Percentiles rank a stretch among this genome's conserved stretches.
phyloP scores from a whole-genome alignment of 1,140 invertebrate species.

The Achatina immaculata region DNA sequence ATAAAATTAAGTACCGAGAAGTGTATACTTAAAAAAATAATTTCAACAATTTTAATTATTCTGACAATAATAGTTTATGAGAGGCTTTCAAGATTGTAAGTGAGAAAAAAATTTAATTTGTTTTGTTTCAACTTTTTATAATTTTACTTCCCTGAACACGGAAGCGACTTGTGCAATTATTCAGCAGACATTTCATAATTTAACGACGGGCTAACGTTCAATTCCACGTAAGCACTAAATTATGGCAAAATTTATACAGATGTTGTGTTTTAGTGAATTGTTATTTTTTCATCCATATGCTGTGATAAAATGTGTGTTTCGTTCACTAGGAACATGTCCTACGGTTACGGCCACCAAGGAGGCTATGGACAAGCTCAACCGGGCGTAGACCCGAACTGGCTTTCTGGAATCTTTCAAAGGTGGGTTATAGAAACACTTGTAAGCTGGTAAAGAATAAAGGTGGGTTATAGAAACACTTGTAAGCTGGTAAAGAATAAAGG shows the following conservation, averaged over 20 bases:
- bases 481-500: conserved; percentile 32
- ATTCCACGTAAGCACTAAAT: not conserved
- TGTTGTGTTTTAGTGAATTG: too few relatives aligned
- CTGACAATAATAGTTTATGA: too few relatives aligned
- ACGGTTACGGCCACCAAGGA: conserved; percentile 38
- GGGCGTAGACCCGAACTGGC: conserved; percentile 41
- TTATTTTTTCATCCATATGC: too few relatives aligned
- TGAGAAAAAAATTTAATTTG: not conserved
- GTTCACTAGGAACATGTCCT: conserved; percentile 42
- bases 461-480: not conserved
- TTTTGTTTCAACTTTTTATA: not conserved
- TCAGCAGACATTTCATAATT: not conserved
- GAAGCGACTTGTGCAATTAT: not conserved
- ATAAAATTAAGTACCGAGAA: too few relatives aligned
- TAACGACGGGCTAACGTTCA: not conserved
- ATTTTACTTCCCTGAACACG: not conserved
- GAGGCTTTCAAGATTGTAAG: too few relatives aligned
- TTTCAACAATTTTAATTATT: too few relatives aligned
- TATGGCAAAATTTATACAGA: too few relatives aligned
- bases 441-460: conserved; percentile 32
- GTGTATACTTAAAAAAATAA: too few relatives aligned
- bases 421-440: not conserved
- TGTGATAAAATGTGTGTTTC: too few relatives aligned
- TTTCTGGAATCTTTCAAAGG: conserved; percentile 44
- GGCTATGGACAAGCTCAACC: conserved; percentile 23